A percentile compares a stretch with the other conserved stretches of the same genome.
These are phyloP conservation scores for Neuroscelio doddi DNA, from an alignment of 2,888 invertebrate species.

Conservation along the genomic window DNA sequence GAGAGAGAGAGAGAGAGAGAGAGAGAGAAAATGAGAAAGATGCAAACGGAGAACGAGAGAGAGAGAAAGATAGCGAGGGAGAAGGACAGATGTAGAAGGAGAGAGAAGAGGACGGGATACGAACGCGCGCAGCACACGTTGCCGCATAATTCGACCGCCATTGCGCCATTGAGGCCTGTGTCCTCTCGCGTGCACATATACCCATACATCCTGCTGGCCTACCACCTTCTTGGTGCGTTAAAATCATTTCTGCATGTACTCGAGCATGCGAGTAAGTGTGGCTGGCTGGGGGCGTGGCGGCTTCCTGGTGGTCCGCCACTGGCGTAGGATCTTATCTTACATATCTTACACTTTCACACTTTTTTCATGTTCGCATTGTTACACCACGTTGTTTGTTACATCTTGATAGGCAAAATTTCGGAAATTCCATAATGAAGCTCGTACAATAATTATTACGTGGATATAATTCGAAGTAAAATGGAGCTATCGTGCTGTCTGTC, in stretches of 20 bases:
- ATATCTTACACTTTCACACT: slow-evolving; percentile 42
- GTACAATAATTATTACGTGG: too few species aligned
- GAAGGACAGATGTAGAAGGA: slow-evolving; percentile 17
- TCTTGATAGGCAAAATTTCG: too few species aligned
- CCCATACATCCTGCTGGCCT: slow-evolving; percentile 37
- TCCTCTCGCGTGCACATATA: slow-evolving; percentile 38
- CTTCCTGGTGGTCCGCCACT: slow-evolving; percentile 68
- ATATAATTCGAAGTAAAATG: too few species aligned
- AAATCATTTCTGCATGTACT: slow-evolving; percentile 46
- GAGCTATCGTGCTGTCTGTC: too few species aligned
- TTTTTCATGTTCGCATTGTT: slow-evolving; percentile 39
- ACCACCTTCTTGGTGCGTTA: slow-evolving; percentile 50
- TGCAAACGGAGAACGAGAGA: slow-evolving; percentile 11
- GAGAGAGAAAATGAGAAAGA: slow-evolving; percentile 10
- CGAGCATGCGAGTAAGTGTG: slow-evolving; percentile 56
- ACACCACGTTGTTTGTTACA: too few species aligned
- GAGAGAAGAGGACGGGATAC: slow-evolving; percentile 15
- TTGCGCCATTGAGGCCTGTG: slow-evolving; percentile 54
- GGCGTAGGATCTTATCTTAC: slow-evolving; percentile 50
- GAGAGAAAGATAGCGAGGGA: slow-evolving; percentile 12
- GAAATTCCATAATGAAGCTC: too few species aligned
- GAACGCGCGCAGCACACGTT: slow-evolving; percentile 51
- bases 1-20: slow-evolving; percentile 7
- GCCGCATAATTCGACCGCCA: slow-evolving; percentile 53
- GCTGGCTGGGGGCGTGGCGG: slow-evolving; percentile 64